phyloP scores from a whole-genome alignment of 2,113 vertebrate genomes.

The Neogobius melanostomus region DNA sequence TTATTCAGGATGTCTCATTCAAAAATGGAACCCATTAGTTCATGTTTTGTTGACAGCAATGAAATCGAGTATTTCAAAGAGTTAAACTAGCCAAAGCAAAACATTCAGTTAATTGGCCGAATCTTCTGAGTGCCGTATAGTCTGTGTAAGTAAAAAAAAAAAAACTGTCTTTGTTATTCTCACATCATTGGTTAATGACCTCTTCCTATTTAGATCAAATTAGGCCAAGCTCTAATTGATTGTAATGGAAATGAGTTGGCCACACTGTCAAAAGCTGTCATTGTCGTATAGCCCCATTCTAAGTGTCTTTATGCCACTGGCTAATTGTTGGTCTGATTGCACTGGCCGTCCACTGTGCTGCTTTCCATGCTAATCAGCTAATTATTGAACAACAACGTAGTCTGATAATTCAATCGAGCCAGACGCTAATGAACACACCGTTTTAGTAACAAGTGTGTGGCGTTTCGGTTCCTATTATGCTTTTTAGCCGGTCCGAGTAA shows the following conservation, averaged over 20 bases:
- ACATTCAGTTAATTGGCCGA: conserved; percentile 4
- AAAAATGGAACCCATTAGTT: conserved; percentile 1
- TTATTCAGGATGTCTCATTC: background rate
- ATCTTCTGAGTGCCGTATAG: conserved; percentile 11
- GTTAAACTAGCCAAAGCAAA: conserved; percentile 2
- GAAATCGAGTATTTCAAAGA: conserved; percentile 1
- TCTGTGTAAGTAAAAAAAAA: conserved; percentile 21
- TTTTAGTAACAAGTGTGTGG: conserved; percentile 47
- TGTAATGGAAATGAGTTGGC: conserved; percentile 73
- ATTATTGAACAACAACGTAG: conserved; percentile 73
- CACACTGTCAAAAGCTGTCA: conserved; percentile 58
- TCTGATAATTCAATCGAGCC: conserved; percentile 71
- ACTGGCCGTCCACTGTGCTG: conserved; percentile 55
- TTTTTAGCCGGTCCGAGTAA: conserved; percentile 21
- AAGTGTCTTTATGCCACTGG: conserved; percentile 48
- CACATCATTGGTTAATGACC: conserved; percentile 45
- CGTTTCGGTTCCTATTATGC: conserved; percentile 49
- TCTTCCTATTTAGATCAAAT: conserved; percentile 60
- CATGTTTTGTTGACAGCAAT: conserved; percentile 4
- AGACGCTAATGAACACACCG: conserved; percentile 61
- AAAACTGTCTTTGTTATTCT: conserved; percentile 44
- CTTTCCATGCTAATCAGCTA: conserved; percentile 71
- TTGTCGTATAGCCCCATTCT: conserved; percentile 55
- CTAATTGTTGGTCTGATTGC: conserved; percentile 69
- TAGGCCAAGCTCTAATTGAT: conserved; percentile 65